Percentiles rank a stretch among this genome's conserved stretches.
Evolutionary conservation across 1,140 invertebrate genomes (phyloP).

Genomic region (Aphelinus certus): DNA sequence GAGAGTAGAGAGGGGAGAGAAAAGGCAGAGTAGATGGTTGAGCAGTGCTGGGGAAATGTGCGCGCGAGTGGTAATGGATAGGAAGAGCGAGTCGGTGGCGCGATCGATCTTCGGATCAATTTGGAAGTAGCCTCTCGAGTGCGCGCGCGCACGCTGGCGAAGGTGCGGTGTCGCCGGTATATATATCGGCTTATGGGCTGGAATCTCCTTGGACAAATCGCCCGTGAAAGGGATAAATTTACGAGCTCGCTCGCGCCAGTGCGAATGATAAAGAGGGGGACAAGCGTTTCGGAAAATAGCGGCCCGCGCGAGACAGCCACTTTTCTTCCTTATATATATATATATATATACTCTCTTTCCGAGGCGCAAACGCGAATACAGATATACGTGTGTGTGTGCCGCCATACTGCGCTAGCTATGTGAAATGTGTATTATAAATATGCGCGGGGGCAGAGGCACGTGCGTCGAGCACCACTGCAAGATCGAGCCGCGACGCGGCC

Average conservation of each 20-base stretch:
- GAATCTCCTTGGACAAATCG: constrained; percentile 46
- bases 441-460: constrained; percentile 41
- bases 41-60: too few species aligned
- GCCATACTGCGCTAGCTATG: constrained; percentile 30
- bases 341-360: constrained; percentile 38
- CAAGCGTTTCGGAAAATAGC: background rate
- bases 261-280: constrained; percentile 19
- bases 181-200: background rate
- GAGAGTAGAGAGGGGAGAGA: too few species aligned
- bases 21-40: too few species aligned
- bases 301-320: constrained; percentile 38
- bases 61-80: too few species aligned
- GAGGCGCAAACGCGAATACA: constrained; percentile 41
- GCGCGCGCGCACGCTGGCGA: too few species aligned
- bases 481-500: too few species aligned
- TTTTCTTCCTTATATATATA: background rate
- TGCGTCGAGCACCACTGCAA: constrained; percentile 32
- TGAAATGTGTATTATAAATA: constrained; percentile 58
- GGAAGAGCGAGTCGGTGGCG: too few species aligned
- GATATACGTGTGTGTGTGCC: too few species aligned
- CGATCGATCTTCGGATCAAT: too few species aligned
- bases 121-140: too few species aligned
- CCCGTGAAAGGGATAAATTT: constrained; percentile 46
- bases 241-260: background rate
- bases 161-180: too few species aligned